Conservation (phyloP, 2,113 vertebrate species). For the Scomber colias region DNA sequence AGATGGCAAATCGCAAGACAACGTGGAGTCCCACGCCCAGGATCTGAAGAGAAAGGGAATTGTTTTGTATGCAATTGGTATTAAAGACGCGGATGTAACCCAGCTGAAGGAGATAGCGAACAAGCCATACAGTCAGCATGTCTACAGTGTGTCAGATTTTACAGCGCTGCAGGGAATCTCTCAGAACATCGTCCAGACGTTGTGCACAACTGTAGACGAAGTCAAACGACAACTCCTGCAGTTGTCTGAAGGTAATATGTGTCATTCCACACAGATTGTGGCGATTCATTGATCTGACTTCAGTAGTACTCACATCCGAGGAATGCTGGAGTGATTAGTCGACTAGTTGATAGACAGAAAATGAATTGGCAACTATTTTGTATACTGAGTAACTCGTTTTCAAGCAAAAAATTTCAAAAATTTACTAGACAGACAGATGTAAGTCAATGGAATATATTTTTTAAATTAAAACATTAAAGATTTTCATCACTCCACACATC, state of each 20-base stretch:
- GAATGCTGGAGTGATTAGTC: background rate
- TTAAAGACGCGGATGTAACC: slow-evolving; percentile 85
- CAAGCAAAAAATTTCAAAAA: no score
- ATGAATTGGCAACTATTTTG: no score
- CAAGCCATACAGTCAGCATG: slow-evolving; percentile 74
- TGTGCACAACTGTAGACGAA: slow-evolving; percentile 84
- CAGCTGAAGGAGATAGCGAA: slow-evolving; percentile 83
- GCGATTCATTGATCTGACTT: background rate
- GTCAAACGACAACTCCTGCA: slow-evolving; percentile 66
- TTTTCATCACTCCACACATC: no score
- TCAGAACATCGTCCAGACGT: slow-evolving; percentile 77
- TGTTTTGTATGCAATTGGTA: slow-evolving; percentile 88
- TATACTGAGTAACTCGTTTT: no score
- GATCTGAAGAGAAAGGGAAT: slow-evolving; percentile 80
- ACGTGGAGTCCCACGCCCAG: slow-evolving; percentile 77
- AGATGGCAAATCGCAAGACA: slow-evolving; percentile 73
- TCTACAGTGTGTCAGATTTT: slow-evolving; percentile 79
- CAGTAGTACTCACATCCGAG: background rate
- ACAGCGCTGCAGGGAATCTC: slow-evolving; percentile 81
- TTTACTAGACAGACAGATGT: no score
- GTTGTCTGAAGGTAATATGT: slow-evolving; percentile 60
- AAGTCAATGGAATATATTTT: no score
- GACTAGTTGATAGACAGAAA: no score
- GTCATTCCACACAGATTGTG: background rate
- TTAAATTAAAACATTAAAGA: no score